Evolutionary conservation across 2,113 vertebrate genomes (phyloP), one percentile per base, ranked within the genome.

Genomic region (Aphelocoma coerulescens): DNA sequence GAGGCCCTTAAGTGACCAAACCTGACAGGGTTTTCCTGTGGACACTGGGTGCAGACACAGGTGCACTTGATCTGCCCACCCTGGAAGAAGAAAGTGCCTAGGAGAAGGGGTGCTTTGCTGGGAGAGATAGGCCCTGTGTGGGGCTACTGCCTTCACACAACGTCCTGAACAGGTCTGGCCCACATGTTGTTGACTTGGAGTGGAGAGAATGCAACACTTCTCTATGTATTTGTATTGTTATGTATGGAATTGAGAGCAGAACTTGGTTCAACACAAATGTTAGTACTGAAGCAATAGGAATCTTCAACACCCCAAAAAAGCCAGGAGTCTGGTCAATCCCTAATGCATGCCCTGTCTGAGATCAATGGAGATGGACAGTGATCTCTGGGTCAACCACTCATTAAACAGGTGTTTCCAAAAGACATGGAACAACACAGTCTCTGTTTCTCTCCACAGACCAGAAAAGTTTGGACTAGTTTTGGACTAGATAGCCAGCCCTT

Each of bases 171-270:
- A 55, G 13, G 11, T 46, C 35, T 67, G 21, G 8, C 23, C 16
- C 10, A 13, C 0, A 0, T 8, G 9, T 19, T 27, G 11, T 18
- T 52, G 55, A 24, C 43, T 12, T 16, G 3, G n/a, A 67, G 23
- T 12, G 71, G 27, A 75, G 21, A 33, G 2, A n/a, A 16, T 7
- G 9, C 16, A 68, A 26, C 13, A 30, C 7, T 20, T 61, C 7
- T 22, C 10, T 35, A 4, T 33, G 24, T 33, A 24, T 7, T 51
- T 3, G 1, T 10, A 27, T 7, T 63, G 2, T 55, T n/a, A 39
- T 5, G 8, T 15, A 39, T 1, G 7, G 65, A 65, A 63, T 3
- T 59, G 30, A 65, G 10, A 75, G 32, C 5, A 68, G 69, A 75
- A 49, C 19, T 51, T 59, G 4, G 6, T 51, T 91, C 57, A 63